Evolutionary conservation across 2,888 invertebrate species (phyloP), one percentile per base, ranked within the genome.

Genomic region (Ommatoiulus sabulosus): DNA sequence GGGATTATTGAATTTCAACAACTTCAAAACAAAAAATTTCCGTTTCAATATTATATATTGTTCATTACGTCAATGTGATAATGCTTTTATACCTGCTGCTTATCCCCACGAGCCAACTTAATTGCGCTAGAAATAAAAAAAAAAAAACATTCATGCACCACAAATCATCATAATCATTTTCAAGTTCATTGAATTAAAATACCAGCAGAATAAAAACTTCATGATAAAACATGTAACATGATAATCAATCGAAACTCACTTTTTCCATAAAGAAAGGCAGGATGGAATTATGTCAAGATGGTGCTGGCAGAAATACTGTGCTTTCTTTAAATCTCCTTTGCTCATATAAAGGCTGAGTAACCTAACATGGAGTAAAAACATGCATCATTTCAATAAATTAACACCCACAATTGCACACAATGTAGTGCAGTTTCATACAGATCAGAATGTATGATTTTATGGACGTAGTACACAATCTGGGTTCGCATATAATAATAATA

Each of bases 251-350:
- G 0, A 43, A 44, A 88, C 88, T 87, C 15, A 88, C 88, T n/a
- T 44, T 87, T 88, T 87, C 88, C 88, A 88, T 6, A 88, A 24
- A n/a, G 46, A 24, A 17, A 86, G 48, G 44, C 85, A 52, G 24
- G 35, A 46, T 15, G 88, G 80, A 24, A 44, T 86, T 12, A 43
- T 35, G n/a, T 88, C 87, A 17, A 88, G 20, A 35, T 88, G 86
- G n/a, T 44, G 86, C 4, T 46, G 43, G 44, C 86, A 86, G 35
- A 88, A 86, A 43, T 52, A 44, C 86, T 87, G 63, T 44, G 88
- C 88, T 44, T 57, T 87, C 87, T 57, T 43, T 24, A 10, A 87
- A 63, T 87, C 63, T 7, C 44, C 35, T 57, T 72, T 35, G 7
- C 35, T 52, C 12, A 87, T 44, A 44, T 88, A 87, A 5, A 88